Percentiles rank a stretch among this genome's conserved stretches.
Conservation (phyloP, 2,888 invertebrate species). For the Melanargia galathea region DNA sequence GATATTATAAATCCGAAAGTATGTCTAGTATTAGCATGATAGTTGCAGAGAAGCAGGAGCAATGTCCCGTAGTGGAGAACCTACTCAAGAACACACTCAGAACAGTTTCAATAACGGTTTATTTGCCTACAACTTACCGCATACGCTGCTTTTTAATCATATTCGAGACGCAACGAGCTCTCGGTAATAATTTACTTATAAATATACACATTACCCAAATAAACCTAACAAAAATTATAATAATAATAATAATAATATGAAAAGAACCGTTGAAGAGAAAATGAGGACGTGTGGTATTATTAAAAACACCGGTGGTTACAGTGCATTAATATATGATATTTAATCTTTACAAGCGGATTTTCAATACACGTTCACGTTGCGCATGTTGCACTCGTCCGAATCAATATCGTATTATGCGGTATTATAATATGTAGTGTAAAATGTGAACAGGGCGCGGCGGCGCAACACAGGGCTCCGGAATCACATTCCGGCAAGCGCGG, state of each 20-base stretch:
- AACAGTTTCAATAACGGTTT: conserved; percentile 72
- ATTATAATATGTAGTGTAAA: conserved; percentile 68
- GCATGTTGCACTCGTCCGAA: conserved; percentile 67
- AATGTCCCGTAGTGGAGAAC: conserved; percentile 38
- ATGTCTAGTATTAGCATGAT: too few relatives aligned
- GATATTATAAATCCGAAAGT: too few relatives aligned
- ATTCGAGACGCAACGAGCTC: conserved; percentile 75
- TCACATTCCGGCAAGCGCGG: conserved; percentile 65
- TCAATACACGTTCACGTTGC: conserved; percentile 78
- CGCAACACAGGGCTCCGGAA: conserved; percentile 69
- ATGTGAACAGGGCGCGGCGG: conserved; percentile 62
- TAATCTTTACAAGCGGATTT: conserved; percentile 89
- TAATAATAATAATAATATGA: too few relatives aligned
- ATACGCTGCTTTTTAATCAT: conserved; percentile 69
- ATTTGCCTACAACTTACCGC: conserved; percentile 79
- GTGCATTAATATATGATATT: conserved; percentile 90
- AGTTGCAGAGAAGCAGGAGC: background rate
- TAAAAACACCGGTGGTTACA: conserved; percentile 81
- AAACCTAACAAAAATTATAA: conserved; percentile 69
- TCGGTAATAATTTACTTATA: conserved; percentile 81
- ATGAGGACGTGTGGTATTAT: conserved; percentile 68
- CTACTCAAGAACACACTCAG: conserved; percentile 72
- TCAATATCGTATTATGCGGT: conserved; percentile 81
- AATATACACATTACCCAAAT: conserved; percentile 80
- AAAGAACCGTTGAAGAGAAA: conserved; percentile 58